Percentiles rank a stretch among this genome's conserved stretches.
Evolutionary conservation across 2,888 invertebrate species (phyloP).

Genomic region (Dinocampus coccinellae): DNA sequence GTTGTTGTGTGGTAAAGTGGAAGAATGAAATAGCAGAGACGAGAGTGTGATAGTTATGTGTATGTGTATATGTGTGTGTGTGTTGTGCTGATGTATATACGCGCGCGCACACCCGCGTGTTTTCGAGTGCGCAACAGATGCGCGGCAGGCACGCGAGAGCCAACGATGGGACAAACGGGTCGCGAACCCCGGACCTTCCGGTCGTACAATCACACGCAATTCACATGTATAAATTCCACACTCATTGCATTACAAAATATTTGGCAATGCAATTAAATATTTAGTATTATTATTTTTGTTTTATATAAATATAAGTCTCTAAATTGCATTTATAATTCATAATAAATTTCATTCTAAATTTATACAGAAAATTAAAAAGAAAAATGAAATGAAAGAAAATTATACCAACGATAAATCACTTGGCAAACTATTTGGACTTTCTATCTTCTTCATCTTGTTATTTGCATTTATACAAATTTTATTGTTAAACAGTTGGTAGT

Average conservation of each 20-base stretch:
- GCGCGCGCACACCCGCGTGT: slow-evolving; percentile 45
- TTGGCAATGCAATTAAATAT: too few relatives aligned
- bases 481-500: neutral
- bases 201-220: slow-evolving; percentile 42
- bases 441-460: neutral
- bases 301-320: too few relatives aligned
- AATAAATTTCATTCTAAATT: neutral
- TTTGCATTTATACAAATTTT: slow-evolving; percentile 2
- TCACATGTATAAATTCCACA: slow-evolving; percentile 24
- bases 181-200: slow-evolving; percentile 64
- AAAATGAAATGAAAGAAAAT: too few relatives aligned
- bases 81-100: neutral
- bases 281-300: too few relatives aligned
- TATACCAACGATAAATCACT: neutral
- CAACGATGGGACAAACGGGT: slow-evolving; percentile 54
- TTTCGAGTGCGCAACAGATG: slow-evolving; percentile 67
- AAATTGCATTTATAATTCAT: neutral
- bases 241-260: slow-evolving; percentile 51
- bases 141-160: slow-evolving; percentile 66
- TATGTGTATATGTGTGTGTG: too few relatives aligned
- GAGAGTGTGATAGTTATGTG: too few relatives aligned
- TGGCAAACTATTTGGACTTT: slow-evolving; percentile 29
- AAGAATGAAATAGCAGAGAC: neutral
- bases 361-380: too few relatives aligned
- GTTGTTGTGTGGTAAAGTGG: too few relatives aligned